Percentiles rank a stretch among this genome's conserved stretches.
Evolutionary conservation across 2,113 vertebrate species (phyloP).

Genomic region (Brachirus orientalis): DNA sequence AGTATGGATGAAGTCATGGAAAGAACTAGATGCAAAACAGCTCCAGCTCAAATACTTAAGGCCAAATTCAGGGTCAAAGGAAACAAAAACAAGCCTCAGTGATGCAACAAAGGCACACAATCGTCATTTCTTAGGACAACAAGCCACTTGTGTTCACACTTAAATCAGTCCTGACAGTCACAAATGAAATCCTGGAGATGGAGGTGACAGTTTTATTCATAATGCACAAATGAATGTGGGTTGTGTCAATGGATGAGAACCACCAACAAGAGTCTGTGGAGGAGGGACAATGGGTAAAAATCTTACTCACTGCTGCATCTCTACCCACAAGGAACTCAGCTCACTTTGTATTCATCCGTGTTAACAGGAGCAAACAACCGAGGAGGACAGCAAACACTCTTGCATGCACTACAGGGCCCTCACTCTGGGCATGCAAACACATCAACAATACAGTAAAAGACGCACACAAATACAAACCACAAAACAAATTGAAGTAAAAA

Average conservation of each 20-base stretch:
- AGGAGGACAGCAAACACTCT: conserved; percentile 52
- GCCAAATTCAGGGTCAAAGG: no score
- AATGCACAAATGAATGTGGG: conserved; percentile 34
- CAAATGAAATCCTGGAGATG: conserved; percentile 24
- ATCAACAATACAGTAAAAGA: conserved; percentile 36
- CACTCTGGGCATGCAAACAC: conserved; percentile 45
- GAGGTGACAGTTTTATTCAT: conserved; percentile 45
- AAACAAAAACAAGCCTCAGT: no score
- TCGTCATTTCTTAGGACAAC: conserved; percentile 38
- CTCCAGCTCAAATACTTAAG: no score
- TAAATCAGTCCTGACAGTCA: conserved; percentile 1
- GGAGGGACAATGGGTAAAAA: conserved; percentile 7
- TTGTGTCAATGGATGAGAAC: conserved; percentile 33
- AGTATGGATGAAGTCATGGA: no score
- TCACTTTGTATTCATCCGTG: conserved; percentile 68
- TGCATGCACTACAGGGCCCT: conserved; percentile 37
- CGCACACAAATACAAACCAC: conserved; percentile 15
- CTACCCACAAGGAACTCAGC: conserved; percentile 52
- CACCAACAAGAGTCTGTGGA: conserved; percentile 33
- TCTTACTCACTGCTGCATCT: conserved; percentile 40
- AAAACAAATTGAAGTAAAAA: background rate
- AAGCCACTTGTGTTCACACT: conserved; percentile 41
- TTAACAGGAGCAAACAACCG: conserved; percentile 62
- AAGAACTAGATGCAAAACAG: no score
- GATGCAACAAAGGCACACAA: conserved; percentile 8